Evolutionary conservation across 2,113 vertebrate species (phyloP).

Genomic region (Dendropsophus ebraccatus): DNA sequence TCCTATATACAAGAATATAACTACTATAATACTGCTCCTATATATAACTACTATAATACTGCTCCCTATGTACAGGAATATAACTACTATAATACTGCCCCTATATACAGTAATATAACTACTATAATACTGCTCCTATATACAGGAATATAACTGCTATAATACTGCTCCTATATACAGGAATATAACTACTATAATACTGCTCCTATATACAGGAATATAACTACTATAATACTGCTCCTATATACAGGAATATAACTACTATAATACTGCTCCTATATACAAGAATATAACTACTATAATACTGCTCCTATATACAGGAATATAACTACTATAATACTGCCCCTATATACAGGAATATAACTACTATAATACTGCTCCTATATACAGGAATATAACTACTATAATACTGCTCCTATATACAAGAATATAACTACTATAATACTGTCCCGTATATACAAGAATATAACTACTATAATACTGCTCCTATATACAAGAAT

Average conservation of each 20-base stretch:
- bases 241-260: too few relatives aligned
- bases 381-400: constrained; percentile 19
- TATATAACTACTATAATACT: too few relatives aligned
- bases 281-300: too few relatives aligned
- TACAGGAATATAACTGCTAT: constrained; percentile 13
- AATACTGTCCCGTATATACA: not conserved
- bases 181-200: constrained; percentile 26
- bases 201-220: not conserved
- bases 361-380: constrained; percentile 9
- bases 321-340: too few relatives aligned
- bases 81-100: too few relatives aligned
- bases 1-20: too few relatives aligned
- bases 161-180: constrained; percentile 11
- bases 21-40: too few relatives aligned
- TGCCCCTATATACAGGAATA: not conserved
- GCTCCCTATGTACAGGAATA: too few relatives aligned
- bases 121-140: constrained; percentile 15
- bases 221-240: constrained; percentile 1
- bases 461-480: constrained; percentile 24
- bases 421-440: constrained; percentile 25
- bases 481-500: not conserved
- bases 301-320: too few relatives aligned
- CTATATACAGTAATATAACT: not conserved
- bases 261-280: too few relatives aligned
- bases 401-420: constrained; percentile 15